Percentiles rank a stretch among this genome's conserved stretches.
Conservation (phyloP, 2,797 vertebrate species). For the Enteromius mattozi region DNA sequence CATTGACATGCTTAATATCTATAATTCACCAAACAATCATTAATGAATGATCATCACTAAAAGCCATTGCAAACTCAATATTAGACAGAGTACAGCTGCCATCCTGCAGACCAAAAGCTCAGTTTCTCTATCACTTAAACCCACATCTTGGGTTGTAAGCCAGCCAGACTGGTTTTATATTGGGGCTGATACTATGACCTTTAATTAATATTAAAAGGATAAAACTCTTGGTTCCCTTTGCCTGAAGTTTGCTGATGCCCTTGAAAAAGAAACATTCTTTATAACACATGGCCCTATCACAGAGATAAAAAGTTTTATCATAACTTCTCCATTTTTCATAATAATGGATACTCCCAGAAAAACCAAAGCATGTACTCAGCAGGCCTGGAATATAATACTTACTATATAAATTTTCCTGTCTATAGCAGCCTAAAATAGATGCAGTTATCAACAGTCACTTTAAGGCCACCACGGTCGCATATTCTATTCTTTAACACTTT, state of each 20-base stretch:
- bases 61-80: slow-evolving; percentile 12
- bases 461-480: neutral
- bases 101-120: slow-evolving; percentile 25
- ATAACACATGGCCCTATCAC: slow-evolving; percentile 54
- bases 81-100: neutral
- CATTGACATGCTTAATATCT: slow-evolving; percentile 24
- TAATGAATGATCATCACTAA: slow-evolving; percentile 36
- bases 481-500: neutral
- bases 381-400: slow-evolving; percentile 26
- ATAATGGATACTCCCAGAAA: slow-evolving; percentile 44
- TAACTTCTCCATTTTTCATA: slow-evolving; percentile 57
- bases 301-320: slow-evolving; percentile 59
- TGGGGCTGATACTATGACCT: slow-evolving; percentile 25
- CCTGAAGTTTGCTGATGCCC: slow-evolving; percentile 60
- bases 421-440: slow-evolving; percentile 16
- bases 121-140: slow-evolving; percentile 20
- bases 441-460: slow-evolving; percentile 22
- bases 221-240: slow-evolving; percentile 36
- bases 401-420: slow-evolving; percentile 12
- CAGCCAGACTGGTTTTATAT: slow-evolving; percentile 39
- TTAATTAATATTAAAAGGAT: slow-evolving; percentile 52
- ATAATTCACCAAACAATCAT: slow-evolving; percentile 14
- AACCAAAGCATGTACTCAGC: slow-evolving; percentile 38
- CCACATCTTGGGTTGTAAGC: slow-evolving; percentile 8
- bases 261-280: slow-evolving; percentile 51